Percentiles rank a stretch among this genome's conserved stretches.
Conservation (phyloP, 2,888 invertebrate genomes). For the Hypena proboscidalis region DNA sequence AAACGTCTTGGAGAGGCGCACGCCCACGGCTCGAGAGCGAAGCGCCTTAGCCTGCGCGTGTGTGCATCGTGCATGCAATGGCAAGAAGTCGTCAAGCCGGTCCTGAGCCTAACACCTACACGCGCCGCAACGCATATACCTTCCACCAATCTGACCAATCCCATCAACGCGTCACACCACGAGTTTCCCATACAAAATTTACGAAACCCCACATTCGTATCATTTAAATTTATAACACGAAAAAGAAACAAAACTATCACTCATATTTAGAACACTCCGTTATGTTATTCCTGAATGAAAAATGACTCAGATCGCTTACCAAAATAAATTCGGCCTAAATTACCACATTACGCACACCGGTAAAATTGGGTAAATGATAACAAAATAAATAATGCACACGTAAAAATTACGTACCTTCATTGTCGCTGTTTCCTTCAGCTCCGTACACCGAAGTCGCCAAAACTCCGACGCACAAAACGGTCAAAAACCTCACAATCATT, state of each 20-base stretch:
- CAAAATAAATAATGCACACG: conserved; percentile 63
- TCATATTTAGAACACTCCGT: conserved; percentile 37
- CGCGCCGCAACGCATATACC: conserved; percentile 53
- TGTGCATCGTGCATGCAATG: conserved; percentile 56
- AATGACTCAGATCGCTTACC: conserved; percentile 27
- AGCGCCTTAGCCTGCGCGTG: conserved; percentile 33
- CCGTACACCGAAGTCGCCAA: conserved; percentile 77
- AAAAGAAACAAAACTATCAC: conserved; percentile 27
- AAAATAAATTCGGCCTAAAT: conserved; percentile 44
- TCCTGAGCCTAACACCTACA: conserved; percentile 73
- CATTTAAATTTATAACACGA: conserved; percentile 31
- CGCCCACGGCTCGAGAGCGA: conserved; percentile 40
- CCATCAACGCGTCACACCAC: conserved; percentile 43
- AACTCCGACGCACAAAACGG: conserved; percentile 80
- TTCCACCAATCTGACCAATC: conserved; percentile 54
- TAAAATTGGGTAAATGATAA: conserved; percentile 48
- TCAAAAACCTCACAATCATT: conserved; percentile 84
- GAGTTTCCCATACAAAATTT: conserved; percentile 12
- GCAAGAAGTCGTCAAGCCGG: conserved; percentile 73
- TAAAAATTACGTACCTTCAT: conserved; percentile 77
- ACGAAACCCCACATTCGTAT: conserved; percentile 5
- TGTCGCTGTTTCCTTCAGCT: conserved; percentile 80
- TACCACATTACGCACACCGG: conserved; percentile 34
- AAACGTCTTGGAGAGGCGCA: conserved; percentile 42
- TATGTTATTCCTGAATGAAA: conserved; percentile 45